Conservation (phyloP, 2,113 vertebrate genomes). For the Rostratula benghalensis region DNA sequence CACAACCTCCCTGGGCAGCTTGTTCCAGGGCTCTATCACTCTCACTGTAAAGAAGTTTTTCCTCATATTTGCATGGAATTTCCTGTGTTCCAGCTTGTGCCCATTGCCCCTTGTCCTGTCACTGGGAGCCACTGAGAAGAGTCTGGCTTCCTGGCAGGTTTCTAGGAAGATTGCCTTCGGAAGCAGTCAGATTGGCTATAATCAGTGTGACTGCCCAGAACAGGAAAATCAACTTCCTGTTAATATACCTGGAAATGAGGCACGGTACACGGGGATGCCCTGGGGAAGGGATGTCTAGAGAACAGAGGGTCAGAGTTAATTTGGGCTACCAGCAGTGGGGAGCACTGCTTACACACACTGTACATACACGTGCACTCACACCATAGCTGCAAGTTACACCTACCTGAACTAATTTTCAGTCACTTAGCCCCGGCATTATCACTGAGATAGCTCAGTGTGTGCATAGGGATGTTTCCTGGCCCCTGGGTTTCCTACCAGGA, state of each 20-base stretch:
- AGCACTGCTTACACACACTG: background rate
- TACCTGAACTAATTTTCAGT: background rate
- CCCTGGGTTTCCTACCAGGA: background rate
- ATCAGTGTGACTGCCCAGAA: background rate
- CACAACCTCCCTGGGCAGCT: no score
- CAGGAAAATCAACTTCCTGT: background rate
- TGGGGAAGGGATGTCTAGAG: background rate
- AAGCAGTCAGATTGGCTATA: background rate
- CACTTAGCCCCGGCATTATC: fast-evolving
- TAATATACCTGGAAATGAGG: background rate
- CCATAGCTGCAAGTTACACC: fast-evolving
- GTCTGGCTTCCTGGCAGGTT: background rate
- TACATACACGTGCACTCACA: fast-evolving
- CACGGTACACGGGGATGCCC: background rate
- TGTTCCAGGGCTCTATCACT: no score
- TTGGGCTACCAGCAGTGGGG: fast-evolving
- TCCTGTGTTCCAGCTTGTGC: no score
- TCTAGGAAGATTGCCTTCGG: background rate
- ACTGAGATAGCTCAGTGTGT: background rate
- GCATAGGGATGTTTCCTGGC: background rate
- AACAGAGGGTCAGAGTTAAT: background rate
- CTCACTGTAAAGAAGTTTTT: no score
- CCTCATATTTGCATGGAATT: no score
- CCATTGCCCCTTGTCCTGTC: no score
- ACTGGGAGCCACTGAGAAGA: no score